phyloP scores from a whole-genome alignment of 2,797 vertebrate genomes.

The Phataginus tetradactyla region DNA sequence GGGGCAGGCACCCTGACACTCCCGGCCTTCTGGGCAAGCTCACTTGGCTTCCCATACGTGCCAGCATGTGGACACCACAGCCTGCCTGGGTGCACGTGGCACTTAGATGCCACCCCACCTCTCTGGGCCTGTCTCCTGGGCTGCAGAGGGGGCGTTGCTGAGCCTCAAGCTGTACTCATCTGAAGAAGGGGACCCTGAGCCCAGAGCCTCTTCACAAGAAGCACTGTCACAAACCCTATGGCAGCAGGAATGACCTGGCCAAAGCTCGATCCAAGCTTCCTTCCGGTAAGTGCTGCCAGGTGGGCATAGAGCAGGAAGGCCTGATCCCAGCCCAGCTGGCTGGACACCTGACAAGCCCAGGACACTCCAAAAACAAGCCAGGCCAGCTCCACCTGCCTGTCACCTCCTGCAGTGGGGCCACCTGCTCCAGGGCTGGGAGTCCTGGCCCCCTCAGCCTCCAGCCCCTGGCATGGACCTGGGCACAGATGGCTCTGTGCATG shows the following conservation, averaged over 20 bases:
- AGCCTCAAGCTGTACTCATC: background rate
- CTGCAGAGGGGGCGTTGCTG: background rate
- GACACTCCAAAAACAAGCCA: background rate
- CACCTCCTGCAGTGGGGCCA: conserved; percentile 37
- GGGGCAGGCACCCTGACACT: background rate
- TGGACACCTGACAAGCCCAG: conserved; percentile 36
- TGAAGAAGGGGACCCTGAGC: background rate
- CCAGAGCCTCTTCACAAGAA: background rate
- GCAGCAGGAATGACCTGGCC: background rate
- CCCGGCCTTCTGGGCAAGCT: background rate
- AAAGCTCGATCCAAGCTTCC: background rate
- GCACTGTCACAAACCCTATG: background rate
- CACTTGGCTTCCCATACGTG: rapidly evolving
- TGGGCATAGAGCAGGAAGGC: background rate
- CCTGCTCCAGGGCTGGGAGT: conserved; percentile 63
- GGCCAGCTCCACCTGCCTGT: background rate
- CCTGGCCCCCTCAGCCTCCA: background rate
- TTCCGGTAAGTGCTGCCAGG: background rate
- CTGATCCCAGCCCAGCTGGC: background rate
- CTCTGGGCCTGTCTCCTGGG: background rate
- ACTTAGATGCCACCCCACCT: background rate
- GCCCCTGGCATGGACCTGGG: conserved; percentile 53
- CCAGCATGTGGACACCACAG: rapidly evolving
- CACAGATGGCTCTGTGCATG: conserved; percentile 55
- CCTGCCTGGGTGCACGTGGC: background rate